Evolutionary conservation across 2,797 vertebrate genomes (phyloP).

Genomic region (Paguma larvata): DNA sequence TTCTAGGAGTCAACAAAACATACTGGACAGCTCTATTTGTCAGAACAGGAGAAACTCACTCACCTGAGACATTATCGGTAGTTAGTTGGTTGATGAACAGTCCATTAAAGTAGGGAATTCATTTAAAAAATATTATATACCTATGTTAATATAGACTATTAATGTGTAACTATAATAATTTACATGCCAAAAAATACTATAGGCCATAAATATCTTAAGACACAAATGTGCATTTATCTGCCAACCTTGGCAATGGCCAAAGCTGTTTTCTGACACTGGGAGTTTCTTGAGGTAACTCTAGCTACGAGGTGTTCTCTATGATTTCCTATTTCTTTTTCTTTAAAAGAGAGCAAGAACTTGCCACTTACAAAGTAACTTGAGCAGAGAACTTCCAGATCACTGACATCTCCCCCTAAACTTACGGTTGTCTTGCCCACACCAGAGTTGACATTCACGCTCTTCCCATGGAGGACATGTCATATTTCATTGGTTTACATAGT

Average conservation of each 20-base stretch:
- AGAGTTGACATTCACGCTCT: constrained; percentile 3
- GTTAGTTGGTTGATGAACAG: background rate
- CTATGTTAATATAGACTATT: background rate
- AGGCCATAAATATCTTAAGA: constrained; percentile 25
- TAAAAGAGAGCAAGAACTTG: constrained; percentile 18
- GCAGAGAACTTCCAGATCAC: constrained; percentile 25
- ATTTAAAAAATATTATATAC: background rate
- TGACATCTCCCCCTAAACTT: constrained; percentile 13
- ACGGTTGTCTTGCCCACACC: background rate
- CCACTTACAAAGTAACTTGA: constrained; percentile 52
- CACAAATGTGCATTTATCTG: background rate
- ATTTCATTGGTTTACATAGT: constrained; percentile 5
- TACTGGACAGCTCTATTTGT: background rate
- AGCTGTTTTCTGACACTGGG: background rate
- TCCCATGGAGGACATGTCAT: background rate
- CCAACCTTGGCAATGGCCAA: background rate
- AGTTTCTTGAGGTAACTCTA: background rate
- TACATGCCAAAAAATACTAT: background rate
- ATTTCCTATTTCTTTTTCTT: constrained; percentile 13
- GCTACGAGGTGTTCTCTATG: background rate
- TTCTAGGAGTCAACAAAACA: constrained; percentile 41
- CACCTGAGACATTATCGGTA: background rate
- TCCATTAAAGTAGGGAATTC: constrained; percentile 50
- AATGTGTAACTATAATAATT: background rate
- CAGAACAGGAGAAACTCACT: constrained; percentile 14